Conservation (phyloP, 2,888 invertebrate species). For the Geotrupes spiniger region DNA sequence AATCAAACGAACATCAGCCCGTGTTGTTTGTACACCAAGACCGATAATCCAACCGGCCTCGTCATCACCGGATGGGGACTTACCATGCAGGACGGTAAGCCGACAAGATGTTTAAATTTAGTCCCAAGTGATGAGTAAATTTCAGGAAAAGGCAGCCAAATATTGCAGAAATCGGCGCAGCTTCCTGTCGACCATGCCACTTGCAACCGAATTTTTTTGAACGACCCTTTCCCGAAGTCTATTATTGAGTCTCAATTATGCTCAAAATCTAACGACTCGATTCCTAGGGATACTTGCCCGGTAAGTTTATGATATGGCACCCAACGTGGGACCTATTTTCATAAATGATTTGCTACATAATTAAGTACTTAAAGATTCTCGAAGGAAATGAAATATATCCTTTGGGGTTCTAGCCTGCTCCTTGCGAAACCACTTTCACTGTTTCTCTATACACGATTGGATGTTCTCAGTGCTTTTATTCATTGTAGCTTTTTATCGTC, state of each 20-base stretch:
- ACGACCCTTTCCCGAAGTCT: constrained; percentile 13
- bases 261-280: constrained; percentile 29
- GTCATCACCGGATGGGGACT: constrained; percentile 53
- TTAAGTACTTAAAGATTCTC: too few species aligned
- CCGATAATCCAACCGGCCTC: constrained; percentile 36
- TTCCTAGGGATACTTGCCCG: constrained; percentile 28
- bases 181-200: constrained; percentile 17
- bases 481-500: too few species aligned
- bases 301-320: too few species aligned
- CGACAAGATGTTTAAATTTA: not conserved
- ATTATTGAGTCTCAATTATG: constrained; percentile 39
- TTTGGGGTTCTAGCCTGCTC: too few species aligned
- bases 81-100: not conserved
- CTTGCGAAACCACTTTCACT: too few species aligned
- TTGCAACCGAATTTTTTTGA: constrained; percentile 20
- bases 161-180: constrained; percentile 34
- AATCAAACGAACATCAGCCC: constrained; percentile 45
- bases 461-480: too few species aligned
- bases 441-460: too few species aligned
- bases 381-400: too few species aligned
- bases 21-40: constrained; percentile 49
- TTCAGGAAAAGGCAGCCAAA: not conserved
- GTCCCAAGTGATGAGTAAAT: not conserved
- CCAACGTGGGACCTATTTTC: too few species aligned
- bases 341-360: too few species aligned